Percentiles rank a stretch among this genome's conserved stretches.
Evolutionary conservation across 2,113 vertebrate species (phyloP).

Genomic region (Enhydra lutris): DNA sequence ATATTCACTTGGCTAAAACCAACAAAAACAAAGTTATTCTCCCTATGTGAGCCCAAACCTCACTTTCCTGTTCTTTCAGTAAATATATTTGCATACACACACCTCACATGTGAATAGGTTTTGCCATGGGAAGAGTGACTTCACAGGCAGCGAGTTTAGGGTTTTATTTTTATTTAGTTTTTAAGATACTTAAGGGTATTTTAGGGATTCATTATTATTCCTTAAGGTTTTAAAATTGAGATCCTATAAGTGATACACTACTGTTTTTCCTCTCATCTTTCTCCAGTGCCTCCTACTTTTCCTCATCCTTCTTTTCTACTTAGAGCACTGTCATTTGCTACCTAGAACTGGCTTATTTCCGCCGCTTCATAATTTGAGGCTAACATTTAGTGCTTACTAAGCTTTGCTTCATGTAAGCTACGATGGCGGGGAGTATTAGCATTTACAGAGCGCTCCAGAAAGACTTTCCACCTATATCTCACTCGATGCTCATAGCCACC

Average conservation of each 20-base stretch:
- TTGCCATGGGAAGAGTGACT: neutral
- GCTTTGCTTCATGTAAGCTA: neutral
- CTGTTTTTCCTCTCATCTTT: neutral
- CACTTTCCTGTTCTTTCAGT: neutral
- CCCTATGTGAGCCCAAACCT: neutral
- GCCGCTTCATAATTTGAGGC: neutral
- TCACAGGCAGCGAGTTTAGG: neutral
- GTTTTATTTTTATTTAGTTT: neutral
- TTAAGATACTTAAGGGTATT: neutral
- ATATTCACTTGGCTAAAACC: neutral
- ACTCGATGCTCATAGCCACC: neutral
- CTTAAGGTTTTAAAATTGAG: neutral
- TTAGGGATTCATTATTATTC: neutral
- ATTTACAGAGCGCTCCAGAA: neutral
- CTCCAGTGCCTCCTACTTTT: neutral
- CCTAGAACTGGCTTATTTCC: neutral
- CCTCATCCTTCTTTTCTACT: neutral
- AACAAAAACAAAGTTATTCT: neutral
- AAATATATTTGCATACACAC: neutral
- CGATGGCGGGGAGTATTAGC: neutral
- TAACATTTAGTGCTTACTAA: neutral
- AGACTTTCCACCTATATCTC: neutral
- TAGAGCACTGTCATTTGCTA: neutral
- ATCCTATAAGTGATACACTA: neutral
- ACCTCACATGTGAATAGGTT: neutral